Base-by-base conservation (phyloP, 2,797 vertebrate species). In the Carapus acus region DNA sequence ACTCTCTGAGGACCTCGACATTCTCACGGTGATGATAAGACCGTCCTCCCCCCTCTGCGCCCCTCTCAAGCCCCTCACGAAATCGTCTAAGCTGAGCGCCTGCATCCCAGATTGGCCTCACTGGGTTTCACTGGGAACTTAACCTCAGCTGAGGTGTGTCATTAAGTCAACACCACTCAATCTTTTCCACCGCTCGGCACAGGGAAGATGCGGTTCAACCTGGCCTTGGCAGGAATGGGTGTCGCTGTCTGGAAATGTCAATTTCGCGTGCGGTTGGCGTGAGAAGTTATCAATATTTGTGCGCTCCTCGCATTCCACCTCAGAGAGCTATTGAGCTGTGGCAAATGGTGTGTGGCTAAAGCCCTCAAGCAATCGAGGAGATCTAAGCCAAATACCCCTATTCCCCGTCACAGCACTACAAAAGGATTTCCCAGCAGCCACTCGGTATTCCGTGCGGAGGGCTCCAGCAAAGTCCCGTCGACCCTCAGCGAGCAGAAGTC, bases 341-440 rank as follows among this genome's bases (percentile, higher is more conserved):
- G 52, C 43, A 54, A 54, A 72, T 74, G 58, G 52, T 55, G 55
- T 62, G 69, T 67, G 77, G 66, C 74, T 70, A 69, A 66, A 78
- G 65, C 59, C 52, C 58, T 56, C 48, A 38, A 67, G 71, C 67
- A 84, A 86, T 87, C 83, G 56, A 18, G n/a, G 13, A 68, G 69
- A 89, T 88, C 86, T 86, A 83, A 78, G 76, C 83, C 74, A 85
- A 83, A 87, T 84, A 88, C 86, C 86, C 86, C 74, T 83, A 88
- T 88, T 77, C 79, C 67, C 79, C 64, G 69, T 65, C 64, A 56
- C 68, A 62, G 73, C 63, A 84, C 71, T 79, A 86, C 85, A 87
- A 84, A 36, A 84, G 72, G 45, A 48, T 78, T 87, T 86, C 83
- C 84, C 80, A 78, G 81, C 80, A 87, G 74, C 74, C 78, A 73